Conservation (phyloP, 2,888 invertebrate species). For the Odontocolon sp. region DNA sequence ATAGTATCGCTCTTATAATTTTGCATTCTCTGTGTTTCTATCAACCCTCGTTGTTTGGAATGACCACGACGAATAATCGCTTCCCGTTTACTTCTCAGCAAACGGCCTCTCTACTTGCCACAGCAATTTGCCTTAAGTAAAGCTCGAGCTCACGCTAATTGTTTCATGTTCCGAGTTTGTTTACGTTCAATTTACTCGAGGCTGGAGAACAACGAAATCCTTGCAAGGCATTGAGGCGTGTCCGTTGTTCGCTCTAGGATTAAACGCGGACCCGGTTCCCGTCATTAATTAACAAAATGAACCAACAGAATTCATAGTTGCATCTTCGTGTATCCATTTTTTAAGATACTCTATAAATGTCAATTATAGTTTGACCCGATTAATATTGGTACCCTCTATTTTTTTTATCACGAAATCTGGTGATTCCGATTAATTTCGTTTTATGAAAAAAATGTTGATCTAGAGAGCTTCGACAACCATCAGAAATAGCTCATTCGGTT, state of each 20-base stretch:
- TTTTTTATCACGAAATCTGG: no score
- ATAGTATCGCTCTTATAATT: no score
- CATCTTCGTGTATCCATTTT: no score
- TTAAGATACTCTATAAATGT: no score
- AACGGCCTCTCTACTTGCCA: slow-evolving; percentile 5
- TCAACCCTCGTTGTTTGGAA: not conserved
- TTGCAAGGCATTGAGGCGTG: slow-evolving; percentile 26
- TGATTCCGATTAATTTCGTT: not conserved
- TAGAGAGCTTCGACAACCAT: not conserved
- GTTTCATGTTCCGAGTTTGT: slow-evolving; percentile 43
- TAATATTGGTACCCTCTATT: not conserved
- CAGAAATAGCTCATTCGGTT: not conserved
- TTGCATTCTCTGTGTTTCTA: no score
- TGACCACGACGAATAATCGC: not conserved
- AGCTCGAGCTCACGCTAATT: slow-evolving; percentile 36
- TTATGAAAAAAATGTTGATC: not conserved
- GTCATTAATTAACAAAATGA: not conserved
- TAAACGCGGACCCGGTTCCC: not conserved
- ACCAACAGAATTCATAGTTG: no score
- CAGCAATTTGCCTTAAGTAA: slow-evolving; percentile 35
- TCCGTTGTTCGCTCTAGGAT: slow-evolving; percentile 9
- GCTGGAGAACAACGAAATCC: slow-evolving; percentile 28
- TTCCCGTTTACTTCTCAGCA: not conserved
- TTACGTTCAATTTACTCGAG: slow-evolving; percentile 48
- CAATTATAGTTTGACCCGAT: no score